Percentiles rank a stretch among this genome's conserved stretches.
phyloP scores from a whole-genome alignment of 2,113 vertebrate genomes.

The Phylloscopus trochiloides region DNA sequence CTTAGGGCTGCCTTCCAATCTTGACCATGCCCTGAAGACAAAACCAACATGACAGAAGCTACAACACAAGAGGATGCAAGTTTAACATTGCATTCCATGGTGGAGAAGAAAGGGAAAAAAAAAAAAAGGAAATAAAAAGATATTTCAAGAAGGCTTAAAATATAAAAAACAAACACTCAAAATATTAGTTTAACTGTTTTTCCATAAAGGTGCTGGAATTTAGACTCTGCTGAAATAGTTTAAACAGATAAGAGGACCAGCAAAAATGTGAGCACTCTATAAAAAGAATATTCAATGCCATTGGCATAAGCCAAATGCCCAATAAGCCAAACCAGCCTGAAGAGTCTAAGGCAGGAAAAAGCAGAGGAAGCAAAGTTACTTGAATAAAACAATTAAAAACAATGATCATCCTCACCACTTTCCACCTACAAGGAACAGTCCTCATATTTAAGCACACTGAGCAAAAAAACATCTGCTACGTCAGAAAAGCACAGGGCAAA shows the following conservation, averaged over 20 bases:
- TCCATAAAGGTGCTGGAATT: background rate
- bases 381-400: background rate
- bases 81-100: background rate
- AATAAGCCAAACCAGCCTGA: background rate
- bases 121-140: accelerated
- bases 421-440: background rate
- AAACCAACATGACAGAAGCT: background rate
- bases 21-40: background rate
- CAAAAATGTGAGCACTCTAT: background rate
- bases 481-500: background rate
- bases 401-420: background rate
- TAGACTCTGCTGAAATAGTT: background rate
- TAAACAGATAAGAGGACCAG: background rate
- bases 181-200: background rate
- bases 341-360: background rate
- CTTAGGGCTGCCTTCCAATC: background rate
- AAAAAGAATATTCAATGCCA: background rate
- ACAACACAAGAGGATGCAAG: background rate
- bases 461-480: background rate
- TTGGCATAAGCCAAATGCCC: background rate
- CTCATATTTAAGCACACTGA: background rate
- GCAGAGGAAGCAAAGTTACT: background rate
- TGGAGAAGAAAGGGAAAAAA: too few relatives aligned
- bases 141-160: background rate
- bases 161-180: background rate